These are phyloP conservation scores for Prunella strophiata DNA, from an alignment of 2,797 vertebrate species.

Conservation along the genomic window DNA sequence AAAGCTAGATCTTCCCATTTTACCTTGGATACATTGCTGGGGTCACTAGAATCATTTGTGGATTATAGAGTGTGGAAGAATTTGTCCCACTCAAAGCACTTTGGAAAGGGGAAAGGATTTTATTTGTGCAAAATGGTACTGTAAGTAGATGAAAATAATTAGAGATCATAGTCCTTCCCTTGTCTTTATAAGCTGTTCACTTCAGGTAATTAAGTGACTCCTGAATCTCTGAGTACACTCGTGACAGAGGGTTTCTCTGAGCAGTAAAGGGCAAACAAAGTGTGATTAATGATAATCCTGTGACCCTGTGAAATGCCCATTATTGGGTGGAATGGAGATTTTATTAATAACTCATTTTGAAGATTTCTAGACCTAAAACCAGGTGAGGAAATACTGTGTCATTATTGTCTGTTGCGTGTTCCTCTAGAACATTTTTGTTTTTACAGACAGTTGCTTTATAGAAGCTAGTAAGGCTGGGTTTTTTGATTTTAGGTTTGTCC, in stretches of 20 bases:
- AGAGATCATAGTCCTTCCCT: background rate
- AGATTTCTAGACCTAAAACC: background rate
- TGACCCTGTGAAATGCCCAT: background rate
- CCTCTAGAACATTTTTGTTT: background rate
- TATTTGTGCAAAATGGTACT: background rate
- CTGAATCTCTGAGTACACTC: background rate
- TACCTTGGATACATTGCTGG: background rate
- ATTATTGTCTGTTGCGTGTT: background rate
- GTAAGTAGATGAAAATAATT: background rate
- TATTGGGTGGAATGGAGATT: background rate
- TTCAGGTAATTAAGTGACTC: background rate
- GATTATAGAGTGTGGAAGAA: background rate
- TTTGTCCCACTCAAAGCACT: background rate
- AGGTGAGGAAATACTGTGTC: background rate
- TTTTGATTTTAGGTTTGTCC: background rate
- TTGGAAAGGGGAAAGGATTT: background rate
- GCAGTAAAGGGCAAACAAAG: background rate
- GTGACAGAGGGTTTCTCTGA: background rate
- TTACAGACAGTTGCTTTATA: background rate
- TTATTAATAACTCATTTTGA: background rate
- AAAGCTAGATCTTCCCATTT: background rate
- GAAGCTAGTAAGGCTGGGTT: background rate
- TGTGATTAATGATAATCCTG: background rate
- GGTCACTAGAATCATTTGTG: background rate
- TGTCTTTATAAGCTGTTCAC: background rate